Evolutionary conservation across 1,140 invertebrate genomes (phyloP), one percentile per base, ranked within the genome.

Genomic region (Paracyclopina nana): DNA sequence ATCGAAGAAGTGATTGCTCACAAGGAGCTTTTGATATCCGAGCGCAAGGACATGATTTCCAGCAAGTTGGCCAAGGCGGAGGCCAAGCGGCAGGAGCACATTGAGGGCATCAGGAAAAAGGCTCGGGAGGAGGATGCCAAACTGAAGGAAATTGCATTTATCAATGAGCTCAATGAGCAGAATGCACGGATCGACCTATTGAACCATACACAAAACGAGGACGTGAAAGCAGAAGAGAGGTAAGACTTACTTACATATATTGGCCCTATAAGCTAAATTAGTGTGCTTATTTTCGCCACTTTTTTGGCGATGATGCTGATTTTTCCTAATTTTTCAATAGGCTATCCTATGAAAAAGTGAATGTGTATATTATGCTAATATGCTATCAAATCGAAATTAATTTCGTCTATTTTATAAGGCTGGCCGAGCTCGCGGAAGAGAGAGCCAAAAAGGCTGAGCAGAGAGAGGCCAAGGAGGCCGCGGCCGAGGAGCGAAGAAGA

Each of bases 121-220:
- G 91, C 91, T 1, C 88, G 95, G 58, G 91, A 96, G 59, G 91
- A 97, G 65, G 90, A 95, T 56, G 85, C 88, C 38, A 96, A 97
- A 65, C 70, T 90, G 0, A 84, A 87, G 58, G 91, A 96, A 70
- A 95, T 97, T 53, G 88, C 87, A 25, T 97, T 97, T 63, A 97
- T 96, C 48, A 95, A 95, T 65, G 82, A 85, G 59, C 66, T 96
- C 2, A 86, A 95, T 61, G 88, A 88, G 1, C 84, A 94, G 66
- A 94, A 95, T 63, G 82, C 91, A 59, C 68, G 83, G 4, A 78
- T 91, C 60, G 88, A 95, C 65, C 79, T 88, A 57, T 68, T 87
- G 56, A 78, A 79, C 9, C 72, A 79, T 26, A 80, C 78, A 57
- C 77, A 82, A 29, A 44, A 6, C 20, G 20, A 26, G 12, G 50